Evolutionary conservation across 2,797 vertebrate genomes (phyloP).

Genomic region (Rousettus madagascariensis): DNA sequence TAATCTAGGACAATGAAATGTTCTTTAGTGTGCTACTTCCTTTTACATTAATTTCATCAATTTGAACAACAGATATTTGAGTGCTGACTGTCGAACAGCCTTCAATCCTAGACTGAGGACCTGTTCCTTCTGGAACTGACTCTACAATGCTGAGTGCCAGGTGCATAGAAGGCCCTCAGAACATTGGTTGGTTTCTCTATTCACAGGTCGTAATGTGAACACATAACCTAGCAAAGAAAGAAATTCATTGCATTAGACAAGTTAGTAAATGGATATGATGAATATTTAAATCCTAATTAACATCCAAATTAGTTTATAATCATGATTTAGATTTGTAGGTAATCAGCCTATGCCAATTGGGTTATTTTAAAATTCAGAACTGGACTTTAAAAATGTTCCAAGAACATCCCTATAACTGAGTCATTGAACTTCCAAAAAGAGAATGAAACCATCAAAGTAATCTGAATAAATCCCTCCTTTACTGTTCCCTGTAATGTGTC

Average conservation of each 20-base stretch:
- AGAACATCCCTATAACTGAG: not conserved
- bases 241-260: not conserved
- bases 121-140: not conserved
- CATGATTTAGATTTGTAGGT: not conserved
- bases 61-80: constrained; percentile 11
- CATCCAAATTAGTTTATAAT: not conserved
- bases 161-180: not conserved
- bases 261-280: not conserved
- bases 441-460: constrained; percentile 30
- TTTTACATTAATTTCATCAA: not conserved
- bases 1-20: not conserved
- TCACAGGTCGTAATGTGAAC: not conserved
- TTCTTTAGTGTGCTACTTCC: not conserved
- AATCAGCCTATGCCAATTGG: not conserved
- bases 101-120: not conserved
- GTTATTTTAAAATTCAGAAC: not conserved
- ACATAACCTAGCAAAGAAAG: not conserved
- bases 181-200: not conserved
- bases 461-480: constrained; percentile 26
- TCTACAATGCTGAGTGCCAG: not conserved
- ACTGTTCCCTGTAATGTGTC: not conserved
- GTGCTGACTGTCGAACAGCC: not conserved
- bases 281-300: not conserved
- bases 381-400: not conserved
- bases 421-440: constrained; percentile 39